These are phyloP conservation scores for Caenorhabditis doughertyi DNA, from an alignment of 2,888 invertebrate species.

Conservation along the genomic window DNA sequence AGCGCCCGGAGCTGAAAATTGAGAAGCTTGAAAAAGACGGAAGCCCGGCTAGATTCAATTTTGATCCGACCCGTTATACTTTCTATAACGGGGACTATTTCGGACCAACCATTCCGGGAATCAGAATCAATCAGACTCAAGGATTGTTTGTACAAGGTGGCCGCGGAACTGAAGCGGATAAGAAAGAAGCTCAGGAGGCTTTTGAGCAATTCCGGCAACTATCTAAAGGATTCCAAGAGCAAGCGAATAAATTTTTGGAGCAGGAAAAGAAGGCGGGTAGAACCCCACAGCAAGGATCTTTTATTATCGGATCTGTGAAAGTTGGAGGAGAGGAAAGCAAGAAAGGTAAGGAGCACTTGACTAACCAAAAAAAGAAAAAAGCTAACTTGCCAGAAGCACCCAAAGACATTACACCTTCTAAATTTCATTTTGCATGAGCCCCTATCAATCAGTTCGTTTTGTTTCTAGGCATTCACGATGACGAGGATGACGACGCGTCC, in stretches of 20 bases:
- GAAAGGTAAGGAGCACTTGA: conserved; percentile 7
- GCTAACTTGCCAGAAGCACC: too few species aligned
- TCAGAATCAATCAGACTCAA: conserved; percentile 57
- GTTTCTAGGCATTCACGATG: conserved; percentile 43
- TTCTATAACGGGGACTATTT: conserved; percentile 71
- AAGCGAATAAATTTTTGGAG: conserved; percentile 55
- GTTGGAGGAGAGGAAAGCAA: conserved; percentile 16
- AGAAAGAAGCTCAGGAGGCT: conserved; percentile 50
- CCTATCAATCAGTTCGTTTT: conserved; percentile 26
- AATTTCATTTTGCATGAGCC: conserved; percentile 24
- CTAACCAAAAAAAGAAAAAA: not conserved
- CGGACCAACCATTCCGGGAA: conserved; percentile 70
- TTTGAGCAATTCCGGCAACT: conserved; percentile 60
- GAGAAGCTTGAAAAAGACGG: conserved; percentile 44
- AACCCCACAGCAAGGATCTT: conserved; percentile 37
- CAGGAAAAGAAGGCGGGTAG: conserved; percentile 36
- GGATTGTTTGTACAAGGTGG: conserved; percentile 51
- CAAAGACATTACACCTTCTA: too few species aligned
- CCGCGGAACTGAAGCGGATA: conserved; percentile 17
- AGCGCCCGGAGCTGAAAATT: conserved; percentile 53
- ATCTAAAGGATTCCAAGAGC: conserved; percentile 49
- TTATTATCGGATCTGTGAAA: conserved; percentile 47
- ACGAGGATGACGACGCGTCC: conserved; percentile 31
- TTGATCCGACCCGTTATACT: conserved; percentile 64
- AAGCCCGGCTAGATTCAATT: conserved; percentile 50